These are phyloP conservation scores for Drosophila guanche DNA, from an alignment of 1,140 invertebrate genomes.

Conservation along the genomic window DNA sequence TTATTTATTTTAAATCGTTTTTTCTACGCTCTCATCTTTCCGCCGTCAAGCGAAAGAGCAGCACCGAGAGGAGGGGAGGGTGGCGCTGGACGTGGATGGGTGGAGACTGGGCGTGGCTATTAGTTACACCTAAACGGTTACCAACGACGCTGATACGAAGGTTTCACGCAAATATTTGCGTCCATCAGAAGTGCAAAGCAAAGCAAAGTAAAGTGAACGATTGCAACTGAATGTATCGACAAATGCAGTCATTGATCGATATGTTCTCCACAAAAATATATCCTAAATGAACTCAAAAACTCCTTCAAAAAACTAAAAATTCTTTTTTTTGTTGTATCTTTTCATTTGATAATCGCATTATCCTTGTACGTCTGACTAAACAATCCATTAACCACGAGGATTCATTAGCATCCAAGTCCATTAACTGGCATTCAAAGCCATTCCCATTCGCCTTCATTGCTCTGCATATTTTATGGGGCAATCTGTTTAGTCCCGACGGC, in stretches of 20 bases:
- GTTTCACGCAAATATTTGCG: too few species aligned
- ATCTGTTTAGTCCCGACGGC: slow-evolving; percentile 31
- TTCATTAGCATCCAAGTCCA: slow-evolving; percentile 15
- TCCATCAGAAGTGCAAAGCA: too few species aligned
- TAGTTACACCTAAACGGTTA: background rate
- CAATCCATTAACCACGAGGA: slow-evolving; percentile 19
- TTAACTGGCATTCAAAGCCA: slow-evolving; percentile 39
- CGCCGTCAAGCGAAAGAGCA: background rate
- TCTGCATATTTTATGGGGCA: slow-evolving; percentile 45
- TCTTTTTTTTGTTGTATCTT: too few species aligned
- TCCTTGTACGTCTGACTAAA: background rate
- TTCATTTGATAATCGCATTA: too few species aligned
- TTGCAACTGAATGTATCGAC: too few species aligned
- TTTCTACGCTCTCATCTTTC: slow-evolving; percentile 29
- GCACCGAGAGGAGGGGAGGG: background rate
- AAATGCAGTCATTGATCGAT: too few species aligned
- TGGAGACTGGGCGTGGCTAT: slow-evolving; percentile 17
- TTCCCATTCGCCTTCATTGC: slow-evolving; percentile 18
- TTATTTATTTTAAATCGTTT: slow-evolving; percentile 65
- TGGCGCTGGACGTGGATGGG: background rate
- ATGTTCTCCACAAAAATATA: too few species aligned
- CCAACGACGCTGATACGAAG: background rate
- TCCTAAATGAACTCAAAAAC: too few species aligned
- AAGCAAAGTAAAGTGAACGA: too few species aligned
- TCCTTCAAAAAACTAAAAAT: too few species aligned